Percentiles rank a stretch among this genome's conserved stretches.
Evolutionary conservation across 2,888 invertebrate genomes (phyloP).

Genomic region (Pecten maximus): DNA sequence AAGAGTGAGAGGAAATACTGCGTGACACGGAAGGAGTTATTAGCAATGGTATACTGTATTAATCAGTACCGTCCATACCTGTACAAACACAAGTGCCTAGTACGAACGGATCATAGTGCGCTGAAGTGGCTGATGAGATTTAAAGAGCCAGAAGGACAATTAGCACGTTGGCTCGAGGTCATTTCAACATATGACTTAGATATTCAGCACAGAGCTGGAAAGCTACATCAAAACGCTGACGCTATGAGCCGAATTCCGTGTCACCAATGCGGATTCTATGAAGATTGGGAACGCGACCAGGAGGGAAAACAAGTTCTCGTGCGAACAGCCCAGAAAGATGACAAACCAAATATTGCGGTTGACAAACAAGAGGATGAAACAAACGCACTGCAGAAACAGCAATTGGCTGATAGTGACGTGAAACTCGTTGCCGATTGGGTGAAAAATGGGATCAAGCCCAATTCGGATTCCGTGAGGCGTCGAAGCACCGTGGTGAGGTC

Average conservation of each 20-base stretch:
- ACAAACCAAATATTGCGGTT: neutral
- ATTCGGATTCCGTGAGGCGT: neutral
- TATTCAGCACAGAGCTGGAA: neutral
- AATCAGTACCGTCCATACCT: neutral
- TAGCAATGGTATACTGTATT: neutral
- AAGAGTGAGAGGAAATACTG: neutral
- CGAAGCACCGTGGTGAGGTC: slow-evolving; percentile 26
- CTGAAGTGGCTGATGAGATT: neutral
- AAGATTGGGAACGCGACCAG: neutral
- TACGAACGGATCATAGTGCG: neutral
- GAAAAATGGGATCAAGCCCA: neutral
- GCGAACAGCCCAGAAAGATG: neutral
- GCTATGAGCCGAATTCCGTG: neutral
- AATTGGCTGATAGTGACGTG: slow-evolving; percentile 18
- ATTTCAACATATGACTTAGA: neutral
- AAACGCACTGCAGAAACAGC: neutral
- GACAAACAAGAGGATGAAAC: neutral
- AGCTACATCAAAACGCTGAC: neutral
- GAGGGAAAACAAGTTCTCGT: neutral
- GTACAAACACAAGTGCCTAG: neutral
- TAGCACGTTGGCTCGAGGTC: neutral
- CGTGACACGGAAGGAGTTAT: neutral
- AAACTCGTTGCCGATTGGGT: slow-evolving; percentile 31
- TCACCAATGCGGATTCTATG: neutral
- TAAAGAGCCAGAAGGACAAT: neutral